A percentile compares a stretch with the other conserved stretches of the same genome.
Conservation (phyloP, 2,888 invertebrate genomes). For the Aporophyla nigra region DNA sequence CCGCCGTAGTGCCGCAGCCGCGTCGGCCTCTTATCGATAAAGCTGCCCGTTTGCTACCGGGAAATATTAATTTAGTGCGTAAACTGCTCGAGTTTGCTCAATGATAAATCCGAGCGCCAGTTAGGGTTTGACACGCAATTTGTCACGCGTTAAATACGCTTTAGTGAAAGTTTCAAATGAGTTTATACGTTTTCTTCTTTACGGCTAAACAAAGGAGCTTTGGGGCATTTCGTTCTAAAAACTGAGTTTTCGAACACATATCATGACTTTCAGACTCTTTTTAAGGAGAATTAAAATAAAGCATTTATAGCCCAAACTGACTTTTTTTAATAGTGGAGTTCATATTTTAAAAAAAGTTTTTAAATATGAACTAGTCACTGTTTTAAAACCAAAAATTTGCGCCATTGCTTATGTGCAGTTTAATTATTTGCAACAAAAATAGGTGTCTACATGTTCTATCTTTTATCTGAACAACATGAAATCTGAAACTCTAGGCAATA, state of each 20-base stretch:
- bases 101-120: conserved; percentile 62
- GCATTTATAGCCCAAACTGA: not conserved
- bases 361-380: too few relatives aligned
- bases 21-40: conserved; percentile 75
- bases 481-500: not conserved
- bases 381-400: not conserved
- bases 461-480: conserved; percentile 1
- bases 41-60: conserved; percentile 68
- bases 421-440: conserved; percentile 20
- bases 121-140: conserved; percentile 64
- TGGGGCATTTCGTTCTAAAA: not conserved
- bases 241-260: not conserved
- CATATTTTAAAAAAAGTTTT: not conserved
- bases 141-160: conserved; percentile 52
- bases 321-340: not conserved
- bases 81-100: conserved; percentile 65
- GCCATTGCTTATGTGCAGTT: not conserved
- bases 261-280: not conserved
- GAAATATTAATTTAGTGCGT: conserved; percentile 68
- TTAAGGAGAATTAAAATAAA: not conserved
- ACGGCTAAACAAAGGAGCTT: conserved; percentile 18
- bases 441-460: not conserved
- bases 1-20: conserved; percentile 74
- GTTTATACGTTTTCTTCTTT: not conserved
- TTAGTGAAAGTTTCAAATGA: conserved; percentile 7